phyloP scores from a whole-genome alignment of 1,140 invertebrate species.

The Drosophila erecta region DNA sequence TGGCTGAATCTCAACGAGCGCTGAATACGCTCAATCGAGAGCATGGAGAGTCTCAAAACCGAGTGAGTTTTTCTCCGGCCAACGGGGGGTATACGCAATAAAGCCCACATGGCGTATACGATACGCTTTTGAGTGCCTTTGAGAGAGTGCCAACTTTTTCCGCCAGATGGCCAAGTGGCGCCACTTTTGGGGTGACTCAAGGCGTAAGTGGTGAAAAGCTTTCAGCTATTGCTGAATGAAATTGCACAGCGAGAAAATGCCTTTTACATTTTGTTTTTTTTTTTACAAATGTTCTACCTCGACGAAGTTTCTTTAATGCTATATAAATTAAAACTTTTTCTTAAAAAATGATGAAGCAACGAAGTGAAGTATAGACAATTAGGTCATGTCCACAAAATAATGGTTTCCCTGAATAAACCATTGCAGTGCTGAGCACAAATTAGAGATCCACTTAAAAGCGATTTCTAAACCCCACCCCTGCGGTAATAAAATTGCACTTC shows the following conservation, averaged over 20 bases:
- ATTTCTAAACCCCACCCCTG: conserved; percentile 14
- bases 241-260: conserved; percentile 2
- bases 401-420: background rate
- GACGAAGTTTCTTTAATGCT: too few relatives aligned
- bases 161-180: conserved; percentile 57
- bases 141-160: conserved; percentile 32
- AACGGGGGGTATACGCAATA: conserved; percentile 30
- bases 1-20: conserved; percentile 29
- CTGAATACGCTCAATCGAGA: conserved; percentile 41
- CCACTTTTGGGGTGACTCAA: conserved; percentile 39
- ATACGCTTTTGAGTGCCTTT: background rate
- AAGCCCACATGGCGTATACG: conserved; percentile 15
- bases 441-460: background rate
- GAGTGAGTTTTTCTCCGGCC: conserved; percentile 3
- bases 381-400: background rate
- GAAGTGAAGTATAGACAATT: background rate
- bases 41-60: background rate
- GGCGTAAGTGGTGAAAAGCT: conserved; percentile 39
- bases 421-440: background rate
- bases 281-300: too few relatives aligned
- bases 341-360: too few relatives aligned
- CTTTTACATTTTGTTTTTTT: too few relatives aligned
- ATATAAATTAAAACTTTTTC: too few relatives aligned
- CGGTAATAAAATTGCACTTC: conserved; percentile 29
- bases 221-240: background rate